Conservation (phyloP, 2,888 invertebrate genomes). For the Lutraria lutraria region DNA sequence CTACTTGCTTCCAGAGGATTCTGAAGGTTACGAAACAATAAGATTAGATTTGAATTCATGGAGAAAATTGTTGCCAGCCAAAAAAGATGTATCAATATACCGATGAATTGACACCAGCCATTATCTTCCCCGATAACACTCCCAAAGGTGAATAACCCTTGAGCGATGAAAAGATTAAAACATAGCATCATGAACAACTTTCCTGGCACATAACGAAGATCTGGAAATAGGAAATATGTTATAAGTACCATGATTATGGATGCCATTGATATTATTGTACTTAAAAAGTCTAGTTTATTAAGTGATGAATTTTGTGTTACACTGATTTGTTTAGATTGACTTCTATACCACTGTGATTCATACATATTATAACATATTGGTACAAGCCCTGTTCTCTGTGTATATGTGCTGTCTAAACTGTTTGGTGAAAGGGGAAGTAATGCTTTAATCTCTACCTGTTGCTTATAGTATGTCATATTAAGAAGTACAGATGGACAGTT, state of each 20-base stretch:
- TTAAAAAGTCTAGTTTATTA: conserved; percentile 21
- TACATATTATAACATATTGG: conserved; percentile 30
- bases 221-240: conserved; percentile 51
- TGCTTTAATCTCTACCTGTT: conserved; percentile 22
- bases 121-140: conserved; percentile 2
- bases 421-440: not conserved
- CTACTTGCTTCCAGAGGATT: conserved; percentile 34
- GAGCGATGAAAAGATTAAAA: conserved; percentile 53
- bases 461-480: conserved; percentile 19
- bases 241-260: conserved; percentile 34
- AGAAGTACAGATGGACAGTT: conserved; percentile 45
- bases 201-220: conserved; percentile 53
- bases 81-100: conserved; percentile 52
- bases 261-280: conserved; percentile 50
- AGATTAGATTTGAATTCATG: conserved; percentile 50
- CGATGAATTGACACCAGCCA: conserved; percentile 43
- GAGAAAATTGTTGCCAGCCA: conserved; percentile 55
- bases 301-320: not conserved
- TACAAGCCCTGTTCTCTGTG: not conserved
- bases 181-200: conserved; percentile 55
- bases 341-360: not conserved
- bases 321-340: not conserved
- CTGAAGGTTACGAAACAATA: conserved; percentile 33
- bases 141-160: conserved; percentile 46
- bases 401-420: not conserved